These are phyloP conservation scores for Centropyge bicolor DNA, from an alignment of 2,797 vertebrate genomes.

Conservation along the genomic window DNA sequence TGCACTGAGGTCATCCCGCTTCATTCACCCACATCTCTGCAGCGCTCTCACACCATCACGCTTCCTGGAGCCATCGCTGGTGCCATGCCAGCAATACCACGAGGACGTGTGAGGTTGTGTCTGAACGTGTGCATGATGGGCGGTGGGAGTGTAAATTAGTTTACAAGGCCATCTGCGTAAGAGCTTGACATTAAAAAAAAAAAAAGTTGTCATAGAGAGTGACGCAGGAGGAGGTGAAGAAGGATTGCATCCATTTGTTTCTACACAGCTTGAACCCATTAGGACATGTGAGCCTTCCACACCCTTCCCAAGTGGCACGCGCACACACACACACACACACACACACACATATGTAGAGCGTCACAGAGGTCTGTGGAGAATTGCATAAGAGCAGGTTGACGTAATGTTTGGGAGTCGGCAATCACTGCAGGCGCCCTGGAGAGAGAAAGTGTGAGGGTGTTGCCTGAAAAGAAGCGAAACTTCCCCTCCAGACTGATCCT, in stretches of 20 bases:
- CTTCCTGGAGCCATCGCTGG: slow-evolving; percentile 55
- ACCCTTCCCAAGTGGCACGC: slow-evolving; percentile 65
- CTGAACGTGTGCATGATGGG: slow-evolving; percentile 12
- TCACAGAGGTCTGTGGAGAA: slow-evolving; percentile 61
- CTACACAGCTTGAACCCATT: slow-evolving; percentile 80
- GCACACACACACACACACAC: slow-evolving; percentile 33
- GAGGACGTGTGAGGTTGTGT: slow-evolving; percentile 38
- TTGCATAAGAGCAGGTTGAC: slow-evolving; percentile 71
- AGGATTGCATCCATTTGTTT: slow-evolving; percentile 55
- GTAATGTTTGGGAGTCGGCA: slow-evolving; percentile 65
- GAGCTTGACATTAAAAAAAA: slow-evolving; percentile 37
- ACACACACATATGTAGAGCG: slow-evolving; percentile 30
- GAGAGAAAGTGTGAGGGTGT: slow-evolving; percentile 65
- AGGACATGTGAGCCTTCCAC: slow-evolving; percentile 64
- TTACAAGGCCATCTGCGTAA: slow-evolving; percentile 46
- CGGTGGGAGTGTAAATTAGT: slow-evolving; percentile 40
- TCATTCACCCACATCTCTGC: slow-evolving; percentile 60
- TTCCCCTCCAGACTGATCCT: slow-evolving; percentile 27
- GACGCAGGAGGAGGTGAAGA: slow-evolving; percentile 11
- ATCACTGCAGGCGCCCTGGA: slow-evolving; percentile 35
- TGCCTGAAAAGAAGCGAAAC: slow-evolving; percentile 53
- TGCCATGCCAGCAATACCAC: slow-evolving; percentile 38
- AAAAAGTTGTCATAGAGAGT: slow-evolving; percentile 15
- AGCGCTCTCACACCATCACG: slow-evolving; percentile 49
- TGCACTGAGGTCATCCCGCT: slow-evolving; percentile 74